Conservation (phyloP, 1,140 invertebrate genomes). For the Macrosteles quadrilineatus region DNA sequence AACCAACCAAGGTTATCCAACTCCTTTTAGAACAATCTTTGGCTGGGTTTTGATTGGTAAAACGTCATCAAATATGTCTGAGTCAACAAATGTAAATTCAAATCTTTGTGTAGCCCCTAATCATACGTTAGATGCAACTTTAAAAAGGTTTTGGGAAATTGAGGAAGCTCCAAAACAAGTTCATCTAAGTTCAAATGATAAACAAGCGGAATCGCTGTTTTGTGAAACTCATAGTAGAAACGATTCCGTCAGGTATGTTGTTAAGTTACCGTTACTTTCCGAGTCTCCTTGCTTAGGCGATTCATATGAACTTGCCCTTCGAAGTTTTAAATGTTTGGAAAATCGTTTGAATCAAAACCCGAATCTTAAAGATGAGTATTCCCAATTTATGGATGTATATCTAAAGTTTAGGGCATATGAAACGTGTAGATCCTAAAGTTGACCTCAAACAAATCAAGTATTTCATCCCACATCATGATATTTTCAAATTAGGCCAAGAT, state of each 20-base stretch:
- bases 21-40: slow-evolving; percentile 26
- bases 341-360: slow-evolving; percentile 25
- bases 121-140: not conserved
- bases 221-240: slow-evolving; percentile 2
- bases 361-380: slow-evolving; percentile 35
- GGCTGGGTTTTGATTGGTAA: slow-evolving; percentile 30
- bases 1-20: not conserved
- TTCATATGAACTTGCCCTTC: slow-evolving; percentile 17
- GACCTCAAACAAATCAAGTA: slow-evolving; percentile 9
- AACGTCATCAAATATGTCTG: not conserved
- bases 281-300: slow-evolving; percentile 18
- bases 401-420: slow-evolving; percentile 40
- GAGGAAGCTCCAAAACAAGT: not conserved
- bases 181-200: not conserved
- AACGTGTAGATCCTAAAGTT: not conserved
- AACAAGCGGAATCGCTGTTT: slow-evolving; percentile 19
- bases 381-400: slow-evolving; percentile 45
- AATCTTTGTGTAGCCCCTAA: not conserved
- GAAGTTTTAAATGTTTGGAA: slow-evolving; percentile 26
- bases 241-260: slow-evolving; percentile 18
- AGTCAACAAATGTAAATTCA: slow-evolving; percentile 4
- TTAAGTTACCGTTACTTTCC: slow-evolving; percentile 30
- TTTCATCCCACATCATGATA: slow-evolving; percentile 44
- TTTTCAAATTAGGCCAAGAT: slow-evolving; percentile 33
- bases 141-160: not conserved